Conservation (phyloP, 2,113 vertebrate genomes). For the Trogon melanurus region DNA sequence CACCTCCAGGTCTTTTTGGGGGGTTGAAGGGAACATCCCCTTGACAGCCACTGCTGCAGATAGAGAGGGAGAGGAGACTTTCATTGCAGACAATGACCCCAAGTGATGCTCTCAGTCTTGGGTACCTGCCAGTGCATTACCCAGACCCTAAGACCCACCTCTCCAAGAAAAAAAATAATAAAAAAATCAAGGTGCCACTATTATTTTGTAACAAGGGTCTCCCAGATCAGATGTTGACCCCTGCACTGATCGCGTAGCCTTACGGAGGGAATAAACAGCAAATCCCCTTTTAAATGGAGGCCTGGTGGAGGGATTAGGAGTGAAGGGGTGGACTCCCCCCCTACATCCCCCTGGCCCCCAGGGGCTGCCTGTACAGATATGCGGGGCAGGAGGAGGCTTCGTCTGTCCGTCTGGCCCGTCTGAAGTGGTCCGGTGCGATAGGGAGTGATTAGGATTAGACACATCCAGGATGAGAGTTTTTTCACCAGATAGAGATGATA, state of each 20-base stretch:
- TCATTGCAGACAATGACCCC: rapidly evolving
- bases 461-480: constrained; percentile 63
- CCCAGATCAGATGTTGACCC: constrained; percentile 51
- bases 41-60: rapidly evolving
- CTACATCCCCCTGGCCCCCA: neutral
- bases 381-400: neutral
- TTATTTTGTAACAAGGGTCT: constrained; percentile 1
- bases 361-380: constrained; percentile 51
- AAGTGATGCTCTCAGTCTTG: neutral
- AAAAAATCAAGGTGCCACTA: neutral
- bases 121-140: neutral
- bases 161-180: neutral
- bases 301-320: constrained; percentile 43
- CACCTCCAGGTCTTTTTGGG: neutral
- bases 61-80: too few relatives aligned
- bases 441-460: constrained; percentile 69
- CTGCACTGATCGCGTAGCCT: neutral
- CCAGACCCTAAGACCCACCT: neutral
- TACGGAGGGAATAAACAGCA: constrained; percentile 41
- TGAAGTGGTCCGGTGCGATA: constrained; percentile 37
- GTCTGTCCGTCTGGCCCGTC: constrained; percentile 51
- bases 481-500: constrained; percentile 59
- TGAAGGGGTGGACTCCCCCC: neutral
- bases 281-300: constrained; percentile 66
- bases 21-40: rapidly evolving